Conservation (phyloP, 2,888 invertebrate genomes). For the Drosophila pullipes region DNA sequence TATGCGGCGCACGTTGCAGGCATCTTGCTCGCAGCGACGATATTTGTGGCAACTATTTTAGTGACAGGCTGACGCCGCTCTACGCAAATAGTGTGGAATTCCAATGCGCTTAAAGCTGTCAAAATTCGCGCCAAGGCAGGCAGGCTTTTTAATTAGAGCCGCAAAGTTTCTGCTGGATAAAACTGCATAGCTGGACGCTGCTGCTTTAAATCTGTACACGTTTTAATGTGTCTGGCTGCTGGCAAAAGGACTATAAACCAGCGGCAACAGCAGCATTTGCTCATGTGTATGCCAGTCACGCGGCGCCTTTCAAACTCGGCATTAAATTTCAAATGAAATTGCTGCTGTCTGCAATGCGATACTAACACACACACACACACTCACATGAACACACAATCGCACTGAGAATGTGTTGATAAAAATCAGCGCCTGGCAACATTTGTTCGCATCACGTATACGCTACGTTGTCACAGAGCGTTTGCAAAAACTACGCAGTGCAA, state of each 20-base stretch:
- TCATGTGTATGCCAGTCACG: slow-evolving; percentile 71
- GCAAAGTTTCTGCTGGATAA: slow-evolving; percentile 15
- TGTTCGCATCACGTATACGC: slow-evolving; percentile 78
- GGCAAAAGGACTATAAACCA: slow-evolving; percentile 22
- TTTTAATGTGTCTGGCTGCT: slow-evolving; percentile 54
- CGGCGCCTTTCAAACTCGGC: slow-evolving; percentile 73
- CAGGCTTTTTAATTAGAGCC: slow-evolving; percentile 64
- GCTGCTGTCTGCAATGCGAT: slow-evolving; percentile 79
- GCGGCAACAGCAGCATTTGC: slow-evolving; percentile 1
- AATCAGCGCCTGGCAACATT: slow-evolving; percentile 69
- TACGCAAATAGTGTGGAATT: slow-evolving; percentile 24
- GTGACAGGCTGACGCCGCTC: slow-evolving; percentile 58
- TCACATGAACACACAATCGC: neutral
- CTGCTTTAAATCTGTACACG: slow-evolving; percentile 39
- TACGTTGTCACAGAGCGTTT: slow-evolving; percentile 46
- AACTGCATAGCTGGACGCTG: neutral
- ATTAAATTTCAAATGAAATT: slow-evolving; percentile 81
- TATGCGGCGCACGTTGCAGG: slow-evolving; percentile 63
- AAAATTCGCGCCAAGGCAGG: slow-evolving; percentile 60
- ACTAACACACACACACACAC: slow-evolving; percentile 16
- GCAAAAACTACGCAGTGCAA: slow-evolving; percentile 36
- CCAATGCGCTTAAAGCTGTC: slow-evolving; percentile 68
- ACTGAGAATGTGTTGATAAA: slow-evolving; percentile 50
- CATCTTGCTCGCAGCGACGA: slow-evolving; percentile 25
- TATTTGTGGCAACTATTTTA: slow-evolving; percentile 68